phyloP scores from a whole-genome alignment of 2,113 vertebrate genomes.

The Muscicapa adusta region DNA sequence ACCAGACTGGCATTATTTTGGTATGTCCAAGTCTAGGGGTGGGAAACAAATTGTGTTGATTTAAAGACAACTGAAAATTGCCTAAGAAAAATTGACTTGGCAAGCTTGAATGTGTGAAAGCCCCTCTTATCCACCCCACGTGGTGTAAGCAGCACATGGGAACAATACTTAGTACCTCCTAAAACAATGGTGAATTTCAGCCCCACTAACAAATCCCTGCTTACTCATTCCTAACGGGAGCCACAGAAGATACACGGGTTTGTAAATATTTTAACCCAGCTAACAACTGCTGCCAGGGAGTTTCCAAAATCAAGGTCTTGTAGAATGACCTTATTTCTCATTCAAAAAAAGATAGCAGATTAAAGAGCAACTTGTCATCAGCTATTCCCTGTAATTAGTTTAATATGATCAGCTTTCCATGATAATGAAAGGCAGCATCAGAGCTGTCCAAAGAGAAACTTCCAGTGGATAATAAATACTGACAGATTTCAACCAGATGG shows the following conservation, averaged over 20 bases:
- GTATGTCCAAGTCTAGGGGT: neutral
- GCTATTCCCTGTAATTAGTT: constrained; percentile 61
- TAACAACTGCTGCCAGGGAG: constrained; percentile 48
- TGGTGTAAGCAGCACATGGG: neutral
- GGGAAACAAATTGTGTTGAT: neutral
- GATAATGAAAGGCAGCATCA: constrained; percentile 54
- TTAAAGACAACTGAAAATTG: neutral
- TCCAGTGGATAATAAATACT: constrained; percentile 60
- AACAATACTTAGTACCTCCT: constrained; percentile 10
- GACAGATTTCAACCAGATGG: constrained; percentile 64
- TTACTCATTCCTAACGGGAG: constrained; percentile 19
- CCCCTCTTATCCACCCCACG: neutral
- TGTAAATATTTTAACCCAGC: constrained; percentile 57
- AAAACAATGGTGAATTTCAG: constrained; percentile 31
- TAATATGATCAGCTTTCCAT: constrained; percentile 59
- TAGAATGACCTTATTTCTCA: constrained; percentile 37
- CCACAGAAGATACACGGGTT: neutral
- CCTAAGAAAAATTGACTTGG: constrained; percentile 6
- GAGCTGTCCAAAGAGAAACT: constrained; percentile 13
- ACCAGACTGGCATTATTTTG: neutral
- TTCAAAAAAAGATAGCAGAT: constrained; percentile 9
- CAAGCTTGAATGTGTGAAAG: constrained; percentile 23
- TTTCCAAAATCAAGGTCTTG: constrained; percentile 40
- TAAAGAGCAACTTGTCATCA: constrained; percentile 60
- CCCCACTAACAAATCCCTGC: constrained; percentile 12